Conservation (phyloP, 2,797 vertebrate genomes). For the Cyprinella venusta region DNA sequence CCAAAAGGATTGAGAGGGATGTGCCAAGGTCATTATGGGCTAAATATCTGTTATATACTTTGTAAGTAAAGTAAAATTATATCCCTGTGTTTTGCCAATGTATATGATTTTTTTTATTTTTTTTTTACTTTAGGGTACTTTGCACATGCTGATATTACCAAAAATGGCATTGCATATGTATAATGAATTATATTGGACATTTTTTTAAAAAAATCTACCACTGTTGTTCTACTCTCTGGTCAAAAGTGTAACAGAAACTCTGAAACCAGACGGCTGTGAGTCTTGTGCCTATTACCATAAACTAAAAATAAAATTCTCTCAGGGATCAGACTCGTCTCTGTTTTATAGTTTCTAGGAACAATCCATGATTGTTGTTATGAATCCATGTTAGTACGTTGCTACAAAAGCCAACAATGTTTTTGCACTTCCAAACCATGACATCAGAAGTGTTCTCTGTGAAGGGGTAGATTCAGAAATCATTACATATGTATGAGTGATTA, state of each 20-base stretch:
- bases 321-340: background rate
- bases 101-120: background rate
- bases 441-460: background rate
- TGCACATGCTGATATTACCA: conserved; percentile 12
- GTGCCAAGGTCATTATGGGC: conserved; percentile 12
- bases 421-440: background rate
- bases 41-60: conserved; percentile 31
- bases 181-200: background rate
- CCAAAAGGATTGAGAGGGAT: background rate
- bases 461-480: too few relatives aligned
- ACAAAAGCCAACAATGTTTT: background rate
- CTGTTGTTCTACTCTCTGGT: background rate
- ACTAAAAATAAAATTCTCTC: conserved; percentile 26
- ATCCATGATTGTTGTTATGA: background rate
- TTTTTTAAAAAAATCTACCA: background rate
- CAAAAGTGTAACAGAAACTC: background rate
- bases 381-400: background rate
- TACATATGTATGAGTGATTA: too few relatives aligned
- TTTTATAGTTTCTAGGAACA: conserved; percentile 1
- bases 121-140: conserved; percentile 15
- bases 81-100: conserved; percentile 7
- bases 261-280: conserved; percentile 16
- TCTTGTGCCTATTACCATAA: conserved; percentile 3
- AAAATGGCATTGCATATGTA: background rate
- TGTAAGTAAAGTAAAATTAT: conserved; percentile 13